Evolutionary conservation across 2,113 vertebrate genomes (phyloP), one percentile per base, ranked within the genome.

Genomic region (Scomber japonicus): DNA sequence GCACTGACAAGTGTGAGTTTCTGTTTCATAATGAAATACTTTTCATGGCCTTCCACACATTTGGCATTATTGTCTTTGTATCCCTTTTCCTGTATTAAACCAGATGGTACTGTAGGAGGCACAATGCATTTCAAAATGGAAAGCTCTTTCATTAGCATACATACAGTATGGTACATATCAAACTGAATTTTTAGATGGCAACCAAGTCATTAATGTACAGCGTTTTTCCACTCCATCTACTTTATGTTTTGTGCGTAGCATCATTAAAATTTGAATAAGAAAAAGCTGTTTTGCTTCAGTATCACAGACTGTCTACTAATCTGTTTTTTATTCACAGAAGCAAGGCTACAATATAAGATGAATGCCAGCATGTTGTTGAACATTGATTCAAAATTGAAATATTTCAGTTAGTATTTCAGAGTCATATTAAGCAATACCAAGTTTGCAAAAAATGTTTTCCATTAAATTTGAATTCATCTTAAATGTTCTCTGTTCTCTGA

Each of bases 401-500:
- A 30, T 19, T 77, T 50, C 15, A 59, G 16, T 46, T 17, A 27
- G 16, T 67, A 44, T 31, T 8, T 11, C 5, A 15, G 10, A 5
- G 30, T 50, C 5, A 48, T 84, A 85, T 86, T 89, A 86, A 89
- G 63, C 64, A 70, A 2, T 40, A 40, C 35, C 35, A 40, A 40
- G 6, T 40, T 40, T 40, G 9, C 6, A 40, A 7, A 40, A 9
- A 40, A 40, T 40, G 8, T 40, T 40, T 40, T 7, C 35, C 8
- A 40, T 8, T 40, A 40, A 40, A 40, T 40, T 9, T 79, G 79
- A 91, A 85, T 82, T 64, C 56, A 83, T 85, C 82, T 83, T 55
- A 83, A 85, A 72, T 85, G 76, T 76, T 86, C 45, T 61, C 48
- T 63, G 75, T 27, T 90, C 11, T 86, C 76, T 64, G 49, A 70